Evolutionary conservation across 2,888 invertebrate species (phyloP), one percentile per base, ranked within the genome.

Genomic region (Callyntrura sp.): DNA sequence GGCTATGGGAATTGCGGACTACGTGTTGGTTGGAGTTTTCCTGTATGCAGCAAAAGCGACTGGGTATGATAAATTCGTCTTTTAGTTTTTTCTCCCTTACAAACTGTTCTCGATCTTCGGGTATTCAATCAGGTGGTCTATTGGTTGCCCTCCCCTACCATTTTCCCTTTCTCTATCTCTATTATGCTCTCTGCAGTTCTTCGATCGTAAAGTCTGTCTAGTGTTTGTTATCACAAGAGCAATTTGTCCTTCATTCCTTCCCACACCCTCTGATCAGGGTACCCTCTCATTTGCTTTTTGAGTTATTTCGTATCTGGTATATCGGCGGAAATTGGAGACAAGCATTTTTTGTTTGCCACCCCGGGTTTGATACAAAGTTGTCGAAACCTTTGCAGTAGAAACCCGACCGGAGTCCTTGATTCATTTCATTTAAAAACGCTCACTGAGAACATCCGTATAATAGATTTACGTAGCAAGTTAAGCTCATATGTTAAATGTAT

Each of bases 321-420:
- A 43, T 0, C 45, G 60, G 55, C 83, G 83, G 83, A 83, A 83
- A 83, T 83, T 83, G 65, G 51, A 83, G 68, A 83, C 28, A 83
- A 65, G 20, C 68, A 83, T 65, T 83, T 82, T 82, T n/a, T 51
- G 51, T 76, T n/a, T n/a, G n/a, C n/a, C n/a, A n/a, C n/a, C n/a
- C n/a, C n/a, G n/a, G n/a, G n/a, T n/a, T n/a, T n/a, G n/a, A n/a
- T n/a, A n/a, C n/a, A n/a, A n/a, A n/a, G n/a, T n/a, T n/a, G 43
- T n/a, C 35, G 14, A 73, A 73, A 23, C 48, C 73, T 45, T 73
- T 73, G 20, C 20, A 25, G 48, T 48, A n/a, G 48, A 73, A 73
- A 48, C 35, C 73, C 6, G 48, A 48, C 23, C 20, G 73, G 73
- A 48, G 45, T 45, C 48, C 45, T 73, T 73, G 73, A 73, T 73